Evolutionary conservation across 2,888 invertebrate species (phyloP).

Genomic region (Napeogenes inachia): DNA sequence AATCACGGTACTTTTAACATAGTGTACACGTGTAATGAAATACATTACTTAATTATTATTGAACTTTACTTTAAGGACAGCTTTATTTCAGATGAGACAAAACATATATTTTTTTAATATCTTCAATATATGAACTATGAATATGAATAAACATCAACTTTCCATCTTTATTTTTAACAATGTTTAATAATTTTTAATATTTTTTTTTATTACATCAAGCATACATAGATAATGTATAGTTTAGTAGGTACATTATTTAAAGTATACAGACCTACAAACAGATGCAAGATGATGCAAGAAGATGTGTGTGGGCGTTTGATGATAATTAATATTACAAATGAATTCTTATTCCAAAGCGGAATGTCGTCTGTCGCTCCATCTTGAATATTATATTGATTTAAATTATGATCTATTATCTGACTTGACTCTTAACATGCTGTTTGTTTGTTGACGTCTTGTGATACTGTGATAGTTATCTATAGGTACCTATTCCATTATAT

Average conservation of each 20-base stretch:
- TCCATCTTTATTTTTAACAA: too few species aligned
- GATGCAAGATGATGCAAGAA: not conserved
- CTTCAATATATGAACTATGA: too few species aligned
- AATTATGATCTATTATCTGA: slow-evolving; percentile 12
- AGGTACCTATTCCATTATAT: not conserved
- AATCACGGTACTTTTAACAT: too few species aligned
- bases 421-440: slow-evolving; percentile 3
- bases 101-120: too few species aligned
- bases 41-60: too few species aligned
- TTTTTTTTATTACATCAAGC: too few species aligned
- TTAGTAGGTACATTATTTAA: not conserved
- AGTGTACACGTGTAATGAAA: too few species aligned
- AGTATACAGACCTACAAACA: not conserved
- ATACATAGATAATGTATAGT: too few species aligned
- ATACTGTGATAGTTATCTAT: not conserved
- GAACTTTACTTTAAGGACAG: too few species aligned
- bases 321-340: slow-evolving; percentile 25
- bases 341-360: slow-evolving; percentile 19
- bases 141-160: too few species aligned
- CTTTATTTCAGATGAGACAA: too few species aligned
- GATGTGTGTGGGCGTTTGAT: not conserved
- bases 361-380: slow-evolving; percentile 5
- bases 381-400: slow-evolving; percentile 11
- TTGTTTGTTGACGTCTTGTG: not conserved
- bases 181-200: too few species aligned